A percentile compares a stretch with the other conserved stretches of the same genome.
phyloP scores from a whole-genome alignment of 2,113 vertebrate species.

The Pogonocichla stellata region DNA sequence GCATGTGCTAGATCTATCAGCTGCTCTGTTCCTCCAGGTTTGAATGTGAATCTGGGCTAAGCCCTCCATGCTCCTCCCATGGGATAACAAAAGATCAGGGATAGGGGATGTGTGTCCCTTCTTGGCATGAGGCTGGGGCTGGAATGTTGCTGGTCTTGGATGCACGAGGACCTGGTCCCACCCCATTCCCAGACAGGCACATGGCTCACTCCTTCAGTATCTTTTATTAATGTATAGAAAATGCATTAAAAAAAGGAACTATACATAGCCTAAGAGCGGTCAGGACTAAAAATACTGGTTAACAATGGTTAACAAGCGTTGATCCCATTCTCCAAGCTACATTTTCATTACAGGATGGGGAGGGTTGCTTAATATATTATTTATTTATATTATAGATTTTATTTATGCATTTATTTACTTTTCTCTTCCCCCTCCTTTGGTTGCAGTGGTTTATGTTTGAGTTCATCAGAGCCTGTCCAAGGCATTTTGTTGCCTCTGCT shows the following conservation, averaged over 20 bases:
- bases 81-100: not conserved
- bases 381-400: conserved; percentile 53
- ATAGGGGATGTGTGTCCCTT: accelerated
- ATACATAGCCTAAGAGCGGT: conserved; percentile 89
- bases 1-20: not conserved
- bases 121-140: not conserved
- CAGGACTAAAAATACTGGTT: conserved; percentile 93
- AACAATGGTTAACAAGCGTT: conserved; percentile 84
- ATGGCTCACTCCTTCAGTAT: conserved; percentile 75
- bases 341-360: conserved; percentile 29
- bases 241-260: conserved; percentile 99
- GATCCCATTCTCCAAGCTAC: conserved; percentile 79
- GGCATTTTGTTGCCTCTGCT: not conserved
- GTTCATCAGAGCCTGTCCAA: not conserved
- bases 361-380: conserved; percentile 58
- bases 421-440: not conserved
- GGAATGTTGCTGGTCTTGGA: not conserved
- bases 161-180: not conserved
- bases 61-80: accelerated
- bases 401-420: conserved; percentile 19
- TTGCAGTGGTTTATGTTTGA: not conserved
- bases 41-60: accelerated
- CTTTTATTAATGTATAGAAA: conserved; percentile 99
- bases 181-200: not conserved
- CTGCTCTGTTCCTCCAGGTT: not conserved